Conservation (phyloP, 2,113 vertebrate genomes). For the Phrynosoma platyrhinos region DNA sequence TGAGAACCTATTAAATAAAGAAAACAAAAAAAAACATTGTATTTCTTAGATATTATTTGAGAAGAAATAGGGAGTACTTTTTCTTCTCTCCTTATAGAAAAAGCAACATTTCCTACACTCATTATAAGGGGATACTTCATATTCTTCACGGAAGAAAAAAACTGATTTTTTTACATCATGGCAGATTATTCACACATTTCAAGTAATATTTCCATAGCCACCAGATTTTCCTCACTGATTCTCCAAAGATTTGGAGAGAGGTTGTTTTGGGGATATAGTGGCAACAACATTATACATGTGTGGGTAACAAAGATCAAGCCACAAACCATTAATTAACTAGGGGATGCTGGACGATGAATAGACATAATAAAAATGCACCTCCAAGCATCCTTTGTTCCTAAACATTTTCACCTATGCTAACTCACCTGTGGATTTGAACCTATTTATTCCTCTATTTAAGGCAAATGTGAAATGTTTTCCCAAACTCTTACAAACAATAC, state of each 20-base stretch:
- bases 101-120: background rate
- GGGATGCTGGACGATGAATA: background rate
- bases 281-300: background rate
- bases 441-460: background rate
- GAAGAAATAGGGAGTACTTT: background rate
- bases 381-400: slow-evolving; percentile 1
- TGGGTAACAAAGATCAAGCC: background rate
- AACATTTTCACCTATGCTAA: slow-evolving; percentile 12
- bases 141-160: background rate
- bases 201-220: background rate
- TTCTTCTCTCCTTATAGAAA: background rate
- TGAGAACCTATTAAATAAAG: slow-evolving; percentile 5
- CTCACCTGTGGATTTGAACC: slow-evolving; percentile 1
- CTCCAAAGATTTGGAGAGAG: slow-evolving; percentile 13
- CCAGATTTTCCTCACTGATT: background rate
- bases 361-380: background rate
- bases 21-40: background rate
- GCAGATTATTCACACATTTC: background rate
- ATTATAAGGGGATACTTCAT: background rate
- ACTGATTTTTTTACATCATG: background rate
- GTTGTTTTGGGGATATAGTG: background rate
- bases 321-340: background rate
- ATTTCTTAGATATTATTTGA: background rate
- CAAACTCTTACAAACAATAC: slow-evolving; percentile 32
- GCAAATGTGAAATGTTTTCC: background rate